A percentile compares a stretch with the other conserved stretches of the same genome.
Evolutionary conservation across 2,797 vertebrate genomes (phyloP).

Genomic region (Anguilla megastoma): DNA sequence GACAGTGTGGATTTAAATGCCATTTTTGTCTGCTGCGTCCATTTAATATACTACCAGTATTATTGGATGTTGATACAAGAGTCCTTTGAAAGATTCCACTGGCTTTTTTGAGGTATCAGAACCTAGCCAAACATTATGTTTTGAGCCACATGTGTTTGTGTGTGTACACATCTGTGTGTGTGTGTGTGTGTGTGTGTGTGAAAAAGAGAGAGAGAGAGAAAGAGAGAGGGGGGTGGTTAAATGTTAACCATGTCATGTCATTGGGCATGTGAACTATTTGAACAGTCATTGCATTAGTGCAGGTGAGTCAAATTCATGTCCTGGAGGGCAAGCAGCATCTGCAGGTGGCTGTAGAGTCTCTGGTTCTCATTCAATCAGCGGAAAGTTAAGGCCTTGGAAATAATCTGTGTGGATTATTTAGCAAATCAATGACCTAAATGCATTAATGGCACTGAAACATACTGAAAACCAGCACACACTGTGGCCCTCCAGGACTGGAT

Average conservation of each 20-base stretch:
- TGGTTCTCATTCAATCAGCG: neutral
- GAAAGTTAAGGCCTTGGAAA: neutral
- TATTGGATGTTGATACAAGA: neutral
- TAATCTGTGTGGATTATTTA: neutral
- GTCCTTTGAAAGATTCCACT: neutral
- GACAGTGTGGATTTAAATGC: neutral
- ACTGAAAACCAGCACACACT: neutral
- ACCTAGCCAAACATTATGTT: neutral
- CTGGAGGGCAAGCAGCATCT: neutral
- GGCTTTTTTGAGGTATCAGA: neutral
- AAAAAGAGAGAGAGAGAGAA: neutral
- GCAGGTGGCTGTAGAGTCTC: neutral
- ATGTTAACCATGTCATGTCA: constrained; percentile 10
- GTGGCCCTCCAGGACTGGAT: neutral
- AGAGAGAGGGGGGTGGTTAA: neutral
- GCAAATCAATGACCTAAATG: neutral
- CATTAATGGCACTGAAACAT: neutral
- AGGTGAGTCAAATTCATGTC: neutral
- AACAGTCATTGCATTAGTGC: constrained; percentile 13
- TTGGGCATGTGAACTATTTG: neutral
- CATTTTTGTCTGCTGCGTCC: neutral
- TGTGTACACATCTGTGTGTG: neutral
- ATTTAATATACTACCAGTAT: constrained; percentile 5
- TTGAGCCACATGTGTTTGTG: neutral
- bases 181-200: neutral